Conservation (phyloP, 1,140 invertebrate species). For the Aleiodes sp. region DNA sequence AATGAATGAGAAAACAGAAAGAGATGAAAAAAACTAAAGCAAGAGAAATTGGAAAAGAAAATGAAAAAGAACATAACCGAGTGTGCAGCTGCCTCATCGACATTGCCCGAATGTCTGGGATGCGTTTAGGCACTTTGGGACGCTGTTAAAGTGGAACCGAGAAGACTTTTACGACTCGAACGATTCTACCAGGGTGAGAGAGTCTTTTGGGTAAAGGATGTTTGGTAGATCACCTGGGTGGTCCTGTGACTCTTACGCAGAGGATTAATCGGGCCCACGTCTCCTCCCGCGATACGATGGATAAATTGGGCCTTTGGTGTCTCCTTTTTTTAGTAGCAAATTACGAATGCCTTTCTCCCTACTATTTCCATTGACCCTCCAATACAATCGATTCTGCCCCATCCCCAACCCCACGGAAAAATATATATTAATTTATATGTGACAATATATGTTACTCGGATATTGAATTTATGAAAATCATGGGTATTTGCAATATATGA, state of each 20-base stretch:
- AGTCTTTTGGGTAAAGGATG: slow-evolving; percentile 52
- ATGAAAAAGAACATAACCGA: slow-evolving; percentile 8
- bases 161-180: slow-evolving; percentile 55
- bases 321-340: slow-evolving; percentile 39
- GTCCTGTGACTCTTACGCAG: slow-evolving; percentile 52
- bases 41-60: no score
- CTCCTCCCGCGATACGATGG: background rate
- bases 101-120: slow-evolving; percentile 1
- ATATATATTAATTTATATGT: no score
- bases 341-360: background rate
- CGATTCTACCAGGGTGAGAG: slow-evolving; percentile 50
- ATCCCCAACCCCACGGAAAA: no score
- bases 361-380: background rate
- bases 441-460: no score
- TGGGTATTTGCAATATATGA: no score
- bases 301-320: slow-evolving; percentile 16
- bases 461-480: no score
- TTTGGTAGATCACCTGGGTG: slow-evolving; percentile 63
- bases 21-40: slow-evolving; percentile 22
- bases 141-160: slow-evolving; percentile 47
- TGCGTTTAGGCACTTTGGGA: slow-evolving; percentile 42
- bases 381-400: no score
- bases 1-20: background rate
- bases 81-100: slow-evolving; percentile 41
- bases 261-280: slow-evolving; percentile 61